A percentile compares a stretch with the other conserved stretches of the same genome.
phyloP scores from a whole-genome alignment of 2,113 vertebrate genomes.

The Lepus europaeus region DNA sequence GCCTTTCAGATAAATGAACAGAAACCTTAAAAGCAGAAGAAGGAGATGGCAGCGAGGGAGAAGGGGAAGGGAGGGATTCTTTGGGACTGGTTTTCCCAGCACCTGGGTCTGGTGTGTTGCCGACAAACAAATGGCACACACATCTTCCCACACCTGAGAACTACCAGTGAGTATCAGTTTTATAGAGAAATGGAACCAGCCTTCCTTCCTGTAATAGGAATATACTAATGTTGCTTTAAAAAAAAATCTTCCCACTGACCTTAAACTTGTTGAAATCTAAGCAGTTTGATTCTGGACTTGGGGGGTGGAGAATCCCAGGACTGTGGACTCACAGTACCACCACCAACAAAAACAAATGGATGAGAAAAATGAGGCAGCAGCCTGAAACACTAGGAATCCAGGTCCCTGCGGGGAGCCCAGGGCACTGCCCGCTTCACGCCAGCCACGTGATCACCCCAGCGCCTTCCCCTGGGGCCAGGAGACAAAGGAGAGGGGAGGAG shows the following conservation, averaged over 20 bases:
- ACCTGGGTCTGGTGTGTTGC: neutral
- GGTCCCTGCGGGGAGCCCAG: neutral
- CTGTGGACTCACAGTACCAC: neutral
- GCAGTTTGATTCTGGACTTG: neutral
- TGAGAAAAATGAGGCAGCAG: neutral
- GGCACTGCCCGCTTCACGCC: neutral
- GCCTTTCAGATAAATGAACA: neutral
- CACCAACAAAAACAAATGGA: conserved; percentile 5
- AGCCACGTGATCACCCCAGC: neutral
- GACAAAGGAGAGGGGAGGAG: conserved; percentile 68
- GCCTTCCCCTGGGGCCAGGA: neutral
- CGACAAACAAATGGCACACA: neutral
- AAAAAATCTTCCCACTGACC: conserved; percentile 64
- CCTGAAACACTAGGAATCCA: neutral
- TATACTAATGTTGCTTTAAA: neutral
- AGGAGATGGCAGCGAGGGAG: neutral
- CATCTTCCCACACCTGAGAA: conserved; percentile 25
- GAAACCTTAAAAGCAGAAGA: neutral
- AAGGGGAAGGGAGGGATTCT: neutral
- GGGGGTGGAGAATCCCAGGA: neutral
- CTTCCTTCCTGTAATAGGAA: neutral
- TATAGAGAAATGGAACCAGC: conserved; percentile 42
- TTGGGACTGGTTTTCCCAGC: neutral
- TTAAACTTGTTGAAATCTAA: conserved; percentile 58
- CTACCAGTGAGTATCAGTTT: neutral